Base-by-base conservation (phyloP, 2,888 invertebrate genomes). In the Saturnia pavonia region DNA sequence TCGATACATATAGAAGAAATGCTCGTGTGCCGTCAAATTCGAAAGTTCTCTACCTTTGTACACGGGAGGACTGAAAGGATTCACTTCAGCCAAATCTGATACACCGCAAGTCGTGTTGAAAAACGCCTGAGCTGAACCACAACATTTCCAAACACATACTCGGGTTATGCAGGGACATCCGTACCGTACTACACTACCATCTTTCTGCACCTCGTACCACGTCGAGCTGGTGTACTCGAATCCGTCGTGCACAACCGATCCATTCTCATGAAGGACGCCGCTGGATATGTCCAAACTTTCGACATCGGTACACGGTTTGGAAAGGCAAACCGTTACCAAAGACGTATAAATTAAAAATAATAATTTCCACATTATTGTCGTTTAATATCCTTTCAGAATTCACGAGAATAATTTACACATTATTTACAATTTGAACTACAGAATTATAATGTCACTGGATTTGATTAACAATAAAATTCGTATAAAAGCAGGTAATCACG, bases 81-180 rank as follows among this genome's bases (percentile, higher is more conserved):
- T 83, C 42, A 87, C 84, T 48, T 77, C 84, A 19, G 73, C 72
- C 16, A 80, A 70, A n/a, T 81, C 77, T 0, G 85, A 83, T 45
- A 82, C 78, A 9, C 70, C 72, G 69, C 93, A 94, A 0, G 77
- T 74, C 51, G 77, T 78, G 66, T 84, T 83, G 14, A 82, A 72
- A 68, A 79, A 87, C 70, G 83, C 84, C 72, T 86, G 81, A 0
- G 83, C 84, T 0, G 69, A 72, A 0, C 74, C 78, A 69, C 93
- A 94, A 71, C 93, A 94, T 75, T 91, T 90, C 85, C 90, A 91
- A 40, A 94, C 63, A 73, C 93, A 93, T 12, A 77, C 74, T 9
- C 90, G 82, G 1, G 82, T 86, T 14, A 91, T 85, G 72, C 93
- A 94, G 0, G 93, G 93, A 65, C 93, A 94, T 0, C 93, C 93